Conservation (phyloP, 2,888 invertebrate genomes). For the Abrostola tripartita region DNA sequence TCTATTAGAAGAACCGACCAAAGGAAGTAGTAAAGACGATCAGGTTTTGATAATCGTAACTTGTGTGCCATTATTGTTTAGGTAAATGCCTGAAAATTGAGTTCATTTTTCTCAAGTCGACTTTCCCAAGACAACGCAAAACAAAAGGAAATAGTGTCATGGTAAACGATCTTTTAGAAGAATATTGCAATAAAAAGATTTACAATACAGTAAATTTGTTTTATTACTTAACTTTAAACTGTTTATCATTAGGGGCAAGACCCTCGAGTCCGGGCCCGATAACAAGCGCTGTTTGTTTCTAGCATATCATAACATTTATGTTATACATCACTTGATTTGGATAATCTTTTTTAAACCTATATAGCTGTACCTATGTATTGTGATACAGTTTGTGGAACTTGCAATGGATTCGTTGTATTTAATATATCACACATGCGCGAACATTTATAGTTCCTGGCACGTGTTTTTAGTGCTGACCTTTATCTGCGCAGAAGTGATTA, state of each 20-base stretch:
- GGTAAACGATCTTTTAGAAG: constrained; percentile 47
- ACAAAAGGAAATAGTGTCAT: constrained; percentile 43
- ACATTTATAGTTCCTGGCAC: no score
- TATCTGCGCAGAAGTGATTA: no score
- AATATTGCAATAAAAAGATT: constrained; percentile 61
- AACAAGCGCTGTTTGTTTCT: constrained; percentile 28
- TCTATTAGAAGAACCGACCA: no score
- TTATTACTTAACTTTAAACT: constrained; percentile 48
- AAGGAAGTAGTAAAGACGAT: no score
- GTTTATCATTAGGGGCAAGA: constrained; percentile 57
- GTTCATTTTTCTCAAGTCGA: no score
- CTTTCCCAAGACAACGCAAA: not conserved
- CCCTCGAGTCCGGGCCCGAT: constrained; percentile 52
- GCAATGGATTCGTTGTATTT: no score
- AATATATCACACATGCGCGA: no score
- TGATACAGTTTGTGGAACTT: not conserved
- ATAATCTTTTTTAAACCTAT: constrained; percentile 20
- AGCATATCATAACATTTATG: constrained; percentile 3
- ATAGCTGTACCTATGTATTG: not conserved
- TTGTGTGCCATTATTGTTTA: no score
- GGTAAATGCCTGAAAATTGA: no score
- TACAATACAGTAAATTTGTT: constrained; percentile 54
- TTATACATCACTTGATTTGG: constrained; percentile 3
- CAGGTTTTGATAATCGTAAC: no score
- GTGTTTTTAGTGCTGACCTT: no score